A percentile compares a stretch with the other conserved stretches of the same genome.
These are phyloP conservation scores for Thalassarche chlororhynchos DNA, from an alignment of 2,113 vertebrate species.

Conservation along the genomic window DNA sequence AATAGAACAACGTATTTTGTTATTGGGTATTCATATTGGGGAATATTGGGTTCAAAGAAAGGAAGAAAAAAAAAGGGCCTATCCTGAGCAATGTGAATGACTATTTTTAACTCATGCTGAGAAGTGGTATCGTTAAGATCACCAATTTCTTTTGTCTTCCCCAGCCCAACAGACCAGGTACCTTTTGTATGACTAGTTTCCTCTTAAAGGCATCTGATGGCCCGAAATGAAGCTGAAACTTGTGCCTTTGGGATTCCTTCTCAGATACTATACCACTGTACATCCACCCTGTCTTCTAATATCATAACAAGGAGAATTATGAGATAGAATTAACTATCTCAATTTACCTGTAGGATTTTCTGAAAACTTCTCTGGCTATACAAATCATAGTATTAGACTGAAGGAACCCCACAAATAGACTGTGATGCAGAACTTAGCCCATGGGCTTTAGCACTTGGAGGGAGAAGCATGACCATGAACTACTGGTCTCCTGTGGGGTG, in stretches of 20 bases:
- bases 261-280: not conserved
- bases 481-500: not conserved
- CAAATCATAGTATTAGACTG: not conserved
- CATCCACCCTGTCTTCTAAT: not conserved
- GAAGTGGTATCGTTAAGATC: not conserved
- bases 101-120: not conserved
- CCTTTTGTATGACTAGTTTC: not conserved
- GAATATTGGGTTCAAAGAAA: not conserved
- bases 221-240: not conserved
- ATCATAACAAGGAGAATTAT: not conserved
- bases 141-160: not conserved
- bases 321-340: not conserved
- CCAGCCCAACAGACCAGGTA: not conserved
- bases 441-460: not conserved
- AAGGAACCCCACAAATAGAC: not conserved
- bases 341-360: not conserved
- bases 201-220: not conserved
- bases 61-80: not conserved
- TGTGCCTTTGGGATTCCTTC: not conserved
- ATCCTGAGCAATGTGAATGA: not conserved
- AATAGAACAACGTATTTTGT: not conserved
- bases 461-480: not conserved
- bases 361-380: not conserved
- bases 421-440: not conserved
- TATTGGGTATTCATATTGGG: not conserved